Conservation (phyloP, 2,888 invertebrate species). For the Lithophane semibrunnea region DNA sequence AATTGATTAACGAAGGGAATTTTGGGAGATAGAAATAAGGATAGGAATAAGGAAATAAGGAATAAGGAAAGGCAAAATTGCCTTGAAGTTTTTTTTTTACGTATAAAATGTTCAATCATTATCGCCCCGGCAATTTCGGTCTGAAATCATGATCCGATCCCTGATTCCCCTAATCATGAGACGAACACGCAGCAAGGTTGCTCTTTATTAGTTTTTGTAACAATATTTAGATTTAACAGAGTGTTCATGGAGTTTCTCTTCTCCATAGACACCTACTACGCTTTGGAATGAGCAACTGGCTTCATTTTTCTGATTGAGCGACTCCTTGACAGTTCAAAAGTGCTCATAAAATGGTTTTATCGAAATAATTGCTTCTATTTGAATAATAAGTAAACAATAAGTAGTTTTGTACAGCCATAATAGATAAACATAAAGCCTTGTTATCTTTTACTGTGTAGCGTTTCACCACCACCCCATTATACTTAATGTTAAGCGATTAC, state of each 20-base stretch:
- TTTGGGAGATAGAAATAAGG: conserved; percentile 13
- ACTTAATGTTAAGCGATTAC: too few species aligned
- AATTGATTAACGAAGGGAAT: conserved; percentile 35
- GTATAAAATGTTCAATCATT: neutral
- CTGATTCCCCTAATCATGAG: neutral
- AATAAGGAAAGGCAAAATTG: neutral
- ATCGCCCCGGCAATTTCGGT: neutral
- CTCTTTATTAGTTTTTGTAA: neutral
- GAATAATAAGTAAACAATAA: too few species aligned
- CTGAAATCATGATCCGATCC: neutral
- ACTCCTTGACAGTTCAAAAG: neutral
- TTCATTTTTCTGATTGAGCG: neutral
- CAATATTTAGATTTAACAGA: neutral
- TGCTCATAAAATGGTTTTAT: neutral
- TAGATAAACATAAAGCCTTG: neutral
- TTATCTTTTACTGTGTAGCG: too few species aligned
- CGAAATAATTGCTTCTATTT: neutral
- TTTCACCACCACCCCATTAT: neutral
- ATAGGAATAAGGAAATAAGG: too few species aligned
- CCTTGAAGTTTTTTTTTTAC: neutral
- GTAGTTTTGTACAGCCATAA: neutral
- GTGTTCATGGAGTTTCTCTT: neutral
- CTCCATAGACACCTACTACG: neutral
- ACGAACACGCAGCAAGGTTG: neutral
- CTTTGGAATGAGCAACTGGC: neutral